Percentiles rank a stretch among this genome's conserved stretches.
Conservation (phyloP, 2,888 invertebrate genomes). For the Podotricha telesiphe region DNA sequence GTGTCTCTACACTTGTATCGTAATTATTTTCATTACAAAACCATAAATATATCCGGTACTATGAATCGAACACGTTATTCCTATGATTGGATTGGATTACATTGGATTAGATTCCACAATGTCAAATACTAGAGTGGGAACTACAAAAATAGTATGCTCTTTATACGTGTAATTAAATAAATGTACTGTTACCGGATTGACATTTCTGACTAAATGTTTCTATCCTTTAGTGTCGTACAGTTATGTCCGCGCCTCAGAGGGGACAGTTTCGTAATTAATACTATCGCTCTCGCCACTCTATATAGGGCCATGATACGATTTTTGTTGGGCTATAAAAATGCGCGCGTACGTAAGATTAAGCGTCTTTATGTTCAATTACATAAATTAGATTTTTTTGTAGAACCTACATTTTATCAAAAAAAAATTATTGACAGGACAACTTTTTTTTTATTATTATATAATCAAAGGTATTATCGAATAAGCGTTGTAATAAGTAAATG, state of each 20-base stretch:
- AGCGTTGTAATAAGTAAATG: not conserved
- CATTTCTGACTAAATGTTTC: conserved; percentile 78
- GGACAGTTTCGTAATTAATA: conserved; percentile 73
- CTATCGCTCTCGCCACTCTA: conserved; percentile 62
- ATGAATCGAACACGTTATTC: conserved; percentile 46
- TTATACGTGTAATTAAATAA: conserved; percentile 70
- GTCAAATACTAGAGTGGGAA: not conserved
- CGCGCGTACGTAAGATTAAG: conserved; percentile 33
- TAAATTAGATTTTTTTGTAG: not conserved
- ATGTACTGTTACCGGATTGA: conserved; percentile 75
- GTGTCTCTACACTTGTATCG: conserved; percentile 30
- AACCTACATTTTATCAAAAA: no score
- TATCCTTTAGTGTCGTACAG: conserved; percentile 75
- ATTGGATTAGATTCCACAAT: conserved; percentile 8
- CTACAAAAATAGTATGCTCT: conserved; percentile 37
- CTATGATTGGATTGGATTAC: conserved; percentile 42
- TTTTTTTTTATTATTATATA: no score
- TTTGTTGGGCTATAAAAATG: conserved; percentile 55
- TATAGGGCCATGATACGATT: conserved; percentile 65
- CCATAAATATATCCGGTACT: conserved; percentile 62
- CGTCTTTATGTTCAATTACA: not conserved
- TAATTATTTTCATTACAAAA: conserved; percentile 58
- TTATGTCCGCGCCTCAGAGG: conserved; percentile 62
- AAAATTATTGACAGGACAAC: no score
- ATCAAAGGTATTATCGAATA: conserved; percentile 1